phyloP scores from a whole-genome alignment of 2,113 vertebrate genomes.

The Psittacula cyanocephala region DNA sequence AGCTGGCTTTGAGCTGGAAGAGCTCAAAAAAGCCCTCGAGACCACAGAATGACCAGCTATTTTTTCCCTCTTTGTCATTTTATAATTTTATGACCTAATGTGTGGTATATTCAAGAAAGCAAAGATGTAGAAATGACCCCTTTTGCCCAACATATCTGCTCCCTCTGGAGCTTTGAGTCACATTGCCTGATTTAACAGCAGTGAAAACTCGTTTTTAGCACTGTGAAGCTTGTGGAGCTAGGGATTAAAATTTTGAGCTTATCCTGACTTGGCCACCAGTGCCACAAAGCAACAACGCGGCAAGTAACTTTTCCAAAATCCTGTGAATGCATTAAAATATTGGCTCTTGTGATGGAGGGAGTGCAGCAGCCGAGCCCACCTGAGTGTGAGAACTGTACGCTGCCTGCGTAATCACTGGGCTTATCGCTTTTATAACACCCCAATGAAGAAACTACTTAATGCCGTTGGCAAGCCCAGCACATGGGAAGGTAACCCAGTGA shows the following conservation, averaged over 20 bases:
- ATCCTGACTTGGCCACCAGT: neutral
- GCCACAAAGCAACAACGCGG: neutral
- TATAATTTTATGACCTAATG: conserved; percentile 9
- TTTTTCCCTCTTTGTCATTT: conserved; percentile 34
- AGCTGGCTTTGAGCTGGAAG: conserved; percentile 1
- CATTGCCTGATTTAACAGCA: neutral
- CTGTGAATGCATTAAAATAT: neutral
- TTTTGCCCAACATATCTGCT: conserved; percentile 1
- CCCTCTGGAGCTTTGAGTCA: neutral
- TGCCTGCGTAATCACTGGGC: neutral
- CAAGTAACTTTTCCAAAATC: neutral
- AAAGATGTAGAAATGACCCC: neutral
- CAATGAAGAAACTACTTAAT: neutral
- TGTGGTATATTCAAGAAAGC: neutral
- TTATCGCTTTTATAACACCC: neutral
- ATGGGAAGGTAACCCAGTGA: neutral
- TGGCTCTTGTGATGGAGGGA: neutral
- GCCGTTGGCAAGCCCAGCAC: neutral
- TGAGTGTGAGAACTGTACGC: neutral
- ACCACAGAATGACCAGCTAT: conserved; percentile 3
- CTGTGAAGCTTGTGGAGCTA: neutral
- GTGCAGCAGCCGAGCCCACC: neutral
- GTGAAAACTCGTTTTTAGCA: neutral
- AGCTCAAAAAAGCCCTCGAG: conserved; percentile 9
- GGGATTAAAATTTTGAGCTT: neutral